Evolutionary conservation across 2,113 vertebrate species (phyloP), one percentile per base, ranked within the genome.

Genomic region (Calonectris borealis): DNA sequence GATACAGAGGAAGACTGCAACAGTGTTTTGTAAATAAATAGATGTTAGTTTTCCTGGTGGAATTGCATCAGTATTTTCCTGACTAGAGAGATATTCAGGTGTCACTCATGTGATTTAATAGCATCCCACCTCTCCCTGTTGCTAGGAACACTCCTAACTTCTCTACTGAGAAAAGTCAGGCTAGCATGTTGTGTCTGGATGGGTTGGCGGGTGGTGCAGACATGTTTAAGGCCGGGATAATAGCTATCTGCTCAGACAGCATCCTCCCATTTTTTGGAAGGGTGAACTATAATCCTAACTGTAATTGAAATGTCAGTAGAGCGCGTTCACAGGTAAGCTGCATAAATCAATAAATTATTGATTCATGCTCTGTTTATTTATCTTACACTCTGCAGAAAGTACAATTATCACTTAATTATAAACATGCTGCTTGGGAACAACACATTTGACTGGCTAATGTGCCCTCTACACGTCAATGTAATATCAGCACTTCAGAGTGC

Each of bases 351-450:
- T 98, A 96, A 69, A 27, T 57, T 97, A 98, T 98, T 96, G 98
- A 98, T 97, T 97, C 91, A 91, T 22, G 60, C 93, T 95, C 91
- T 97, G 93, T 97, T 98, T 97, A 96, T 97, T 98, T 98, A 91
- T 96, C 93, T 96, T 97, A 91, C 94, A 96, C 71, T 58, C 94
- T 92, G 83, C 83, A 98, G 95, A 97, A 97, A 97, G 95, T 94
- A 95, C 96, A 98, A 97, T 97, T 97, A 97, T 96, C 93, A 25
- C 96, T 98, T 98, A 97, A 98, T 98, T 98, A 97, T 96, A 97
- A 97, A 96, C 96, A 97, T 68, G 71, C 96, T 88, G 71, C 94
- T 96, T 97, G 92, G 86, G 96, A 97, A 93, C 88, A 97, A 76
- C 77, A 83, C 69, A 62, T 96, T 68, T 83, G 83, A 94, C 89